Evolutionary conservation across 1,140 invertebrate species (phyloP).

Genomic region (Sinella curviseta): DNA sequence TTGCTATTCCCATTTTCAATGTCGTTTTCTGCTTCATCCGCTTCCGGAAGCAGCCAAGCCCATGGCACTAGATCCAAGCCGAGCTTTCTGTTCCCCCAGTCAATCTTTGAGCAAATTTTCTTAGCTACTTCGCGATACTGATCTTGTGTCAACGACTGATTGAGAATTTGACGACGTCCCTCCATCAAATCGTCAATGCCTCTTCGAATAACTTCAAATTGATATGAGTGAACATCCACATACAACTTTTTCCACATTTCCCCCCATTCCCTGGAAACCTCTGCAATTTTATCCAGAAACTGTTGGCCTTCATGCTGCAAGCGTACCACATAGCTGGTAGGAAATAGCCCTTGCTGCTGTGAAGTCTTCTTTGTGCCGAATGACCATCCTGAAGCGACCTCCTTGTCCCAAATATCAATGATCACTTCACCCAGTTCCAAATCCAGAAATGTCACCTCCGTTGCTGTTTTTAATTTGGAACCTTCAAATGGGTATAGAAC

Average conservation of each 20-base stretch:
- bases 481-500: slow-evolving; percentile 2
- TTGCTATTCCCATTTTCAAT: not conserved
- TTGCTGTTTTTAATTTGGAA: not conserved
- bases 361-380: not conserved
- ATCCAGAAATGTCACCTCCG: not conserved
- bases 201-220: slow-evolving; percentile 57
- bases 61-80: slow-evolving; percentile 85
- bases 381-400: slow-evolving; percentile 7
- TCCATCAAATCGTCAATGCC: slow-evolving; percentile 87
- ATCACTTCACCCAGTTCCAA: slow-evolving; percentile 12
- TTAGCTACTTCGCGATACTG: slow-evolving; percentile 81
- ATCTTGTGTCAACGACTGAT: slow-evolving; percentile 83
- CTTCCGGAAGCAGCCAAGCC: slow-evolving; percentile 62
- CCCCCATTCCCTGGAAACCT: slow-evolving; percentile 87
- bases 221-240: slow-evolving; percentile 61
- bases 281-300: slow-evolving; percentile 44
- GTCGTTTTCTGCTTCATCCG: not conserved
- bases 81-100: slow-evolving; percentile 92
- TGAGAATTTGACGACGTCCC: slow-evolving; percentile 76
- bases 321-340: not conserved
- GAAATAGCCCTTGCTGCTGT: not conserved
- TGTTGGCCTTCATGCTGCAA: not conserved
- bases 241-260: slow-evolving; percentile 86
- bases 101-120: slow-evolving; percentile 84
- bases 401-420: not conserved